Percentiles rank a stretch among this genome's conserved stretches.
Evolutionary conservation across 2,888 invertebrate species (phyloP).

Genomic region (Tetragonula carbonaria): DNA sequence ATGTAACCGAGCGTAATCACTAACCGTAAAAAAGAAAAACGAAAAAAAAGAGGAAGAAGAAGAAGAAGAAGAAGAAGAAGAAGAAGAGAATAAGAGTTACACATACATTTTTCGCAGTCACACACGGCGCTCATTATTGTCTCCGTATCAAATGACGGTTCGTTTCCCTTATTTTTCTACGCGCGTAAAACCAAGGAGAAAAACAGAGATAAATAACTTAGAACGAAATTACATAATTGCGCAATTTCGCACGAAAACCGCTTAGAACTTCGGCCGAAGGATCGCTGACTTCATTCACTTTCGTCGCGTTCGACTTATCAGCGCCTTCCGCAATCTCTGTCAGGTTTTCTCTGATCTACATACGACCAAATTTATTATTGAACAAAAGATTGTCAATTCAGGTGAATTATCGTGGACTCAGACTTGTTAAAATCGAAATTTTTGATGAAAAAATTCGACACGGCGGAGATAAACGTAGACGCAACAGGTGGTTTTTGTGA

Average conservation of each 20-base stretch:
- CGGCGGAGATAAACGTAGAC: constrained; percentile 9
- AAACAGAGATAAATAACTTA: background rate
- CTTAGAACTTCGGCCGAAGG: constrained; percentile 19
- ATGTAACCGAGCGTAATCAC: constrained; percentile 73
- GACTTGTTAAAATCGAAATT: background rate
- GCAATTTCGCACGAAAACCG: background rate
- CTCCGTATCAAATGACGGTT: constrained; percentile 35
- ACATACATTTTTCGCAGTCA: constrained; percentile 55
- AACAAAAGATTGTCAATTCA: background rate
- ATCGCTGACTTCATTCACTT: background rate
- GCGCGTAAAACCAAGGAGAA: background rate
- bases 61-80: background rate
- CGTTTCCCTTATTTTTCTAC: constrained; percentile 57
- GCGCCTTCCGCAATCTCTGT: too few species aligned
- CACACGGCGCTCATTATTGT: constrained; percentile 48
- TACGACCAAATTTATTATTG: constrained; percentile 1
- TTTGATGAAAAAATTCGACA: background rate
- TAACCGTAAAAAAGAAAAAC: constrained; percentile 62
- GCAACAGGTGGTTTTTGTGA: constrained; percentile 33
- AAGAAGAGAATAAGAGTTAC: constrained; percentile 31
- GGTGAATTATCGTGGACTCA: background rate
- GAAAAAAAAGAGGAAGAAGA: background rate
- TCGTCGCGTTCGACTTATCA: background rate
- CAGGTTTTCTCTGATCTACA: too few species aligned
- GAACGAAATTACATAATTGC: background rate